Conservation (phyloP, 2,888 invertebrate genomes). For the Tupiocoris notatus region DNA sequence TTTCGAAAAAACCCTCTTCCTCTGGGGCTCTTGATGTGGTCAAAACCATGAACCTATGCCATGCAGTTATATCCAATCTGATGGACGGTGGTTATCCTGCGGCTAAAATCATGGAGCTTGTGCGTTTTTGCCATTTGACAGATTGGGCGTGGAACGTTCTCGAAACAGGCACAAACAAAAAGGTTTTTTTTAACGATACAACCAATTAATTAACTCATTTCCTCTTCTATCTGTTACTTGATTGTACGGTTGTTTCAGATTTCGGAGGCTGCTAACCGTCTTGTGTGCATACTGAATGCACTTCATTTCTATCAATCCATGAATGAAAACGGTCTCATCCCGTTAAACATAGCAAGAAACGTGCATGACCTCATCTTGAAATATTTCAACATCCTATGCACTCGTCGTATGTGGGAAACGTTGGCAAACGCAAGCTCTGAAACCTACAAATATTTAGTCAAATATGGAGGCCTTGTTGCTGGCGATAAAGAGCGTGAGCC, state of each 20-base stretch:
- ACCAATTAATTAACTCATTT: too few relatives aligned
- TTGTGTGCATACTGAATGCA: conserved; percentile 4
- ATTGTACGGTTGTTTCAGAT: too few relatives aligned
- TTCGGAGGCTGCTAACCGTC: not conserved
- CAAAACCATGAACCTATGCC: conserved; percentile 11
- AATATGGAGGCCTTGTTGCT: conserved; percentile 20
- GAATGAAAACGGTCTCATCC: conserved; percentile 26
- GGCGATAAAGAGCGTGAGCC: not conserved
- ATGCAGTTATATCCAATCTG: not conserved
- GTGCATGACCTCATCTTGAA: conserved; percentile 11
- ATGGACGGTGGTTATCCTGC: conserved; percentile 10
- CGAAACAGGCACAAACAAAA: not conserved
- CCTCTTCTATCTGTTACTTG: too few relatives aligned
- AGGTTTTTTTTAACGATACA: too few relatives aligned
- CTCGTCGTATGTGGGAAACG: not conserved
- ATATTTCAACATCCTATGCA: not conserved
- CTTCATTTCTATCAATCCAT: conserved; percentile 16
- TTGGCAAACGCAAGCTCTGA: conserved; percentile 7
- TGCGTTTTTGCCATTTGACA: not conserved
- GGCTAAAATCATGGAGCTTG: not conserved
- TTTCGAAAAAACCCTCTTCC: not conserved
- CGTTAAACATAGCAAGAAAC: not conserved
- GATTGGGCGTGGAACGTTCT: conserved; percentile 18
- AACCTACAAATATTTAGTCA: not conserved
- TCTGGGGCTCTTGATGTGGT: not conserved